Percentiles rank a stretch among this genome's conserved stretches.
phyloP scores from a whole-genome alignment of 2,797 vertebrate species.

The Xenentodon cancila region DNA sequence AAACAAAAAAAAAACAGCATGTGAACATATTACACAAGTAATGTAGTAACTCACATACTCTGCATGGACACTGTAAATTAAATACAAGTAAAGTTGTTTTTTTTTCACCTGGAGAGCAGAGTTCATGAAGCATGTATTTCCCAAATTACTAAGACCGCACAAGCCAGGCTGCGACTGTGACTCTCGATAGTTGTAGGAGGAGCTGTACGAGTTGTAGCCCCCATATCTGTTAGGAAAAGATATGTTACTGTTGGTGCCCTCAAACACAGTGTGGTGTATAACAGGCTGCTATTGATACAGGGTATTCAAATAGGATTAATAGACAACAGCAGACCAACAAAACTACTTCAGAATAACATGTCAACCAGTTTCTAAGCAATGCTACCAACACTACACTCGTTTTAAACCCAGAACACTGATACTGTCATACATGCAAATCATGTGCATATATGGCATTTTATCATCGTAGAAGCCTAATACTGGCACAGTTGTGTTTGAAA shows the following conservation, averaged over 20 bases:
- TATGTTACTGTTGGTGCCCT: conserved; percentile 5
- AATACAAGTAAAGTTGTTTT: too few species aligned
- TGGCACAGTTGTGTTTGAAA: too few species aligned
- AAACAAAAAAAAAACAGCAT: neutral
- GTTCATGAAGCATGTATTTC: conserved; percentile 99
- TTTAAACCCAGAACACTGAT: too few species aligned
- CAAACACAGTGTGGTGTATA: neutral
- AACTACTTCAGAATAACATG: too few species aligned
- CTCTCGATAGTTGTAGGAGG: conserved; percentile 93
- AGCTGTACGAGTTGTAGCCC: conserved; percentile 89
- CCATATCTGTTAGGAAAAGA: conserved; percentile 80
- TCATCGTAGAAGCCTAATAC: too few species aligned
- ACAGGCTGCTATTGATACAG: neutral
- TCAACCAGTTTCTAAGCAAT: too few species aligned
- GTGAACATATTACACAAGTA: neutral
- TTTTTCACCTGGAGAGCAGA: conserved; percentile 92
- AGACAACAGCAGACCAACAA: neutral
- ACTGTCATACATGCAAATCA: too few species aligned
- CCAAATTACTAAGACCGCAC: conserved; percentile 97
- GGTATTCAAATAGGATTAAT: neutral
- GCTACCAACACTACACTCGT: too few species aligned
- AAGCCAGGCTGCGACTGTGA: conserved; percentile 91
- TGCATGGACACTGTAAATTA: neutral
- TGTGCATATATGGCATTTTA: too few species aligned
- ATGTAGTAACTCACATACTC: neutral